Evolutionary conservation across 2,888 invertebrate species (phyloP), one percentile per base, ranked within the genome.

Genomic region (Steinernema carpocapsae): DNA sequence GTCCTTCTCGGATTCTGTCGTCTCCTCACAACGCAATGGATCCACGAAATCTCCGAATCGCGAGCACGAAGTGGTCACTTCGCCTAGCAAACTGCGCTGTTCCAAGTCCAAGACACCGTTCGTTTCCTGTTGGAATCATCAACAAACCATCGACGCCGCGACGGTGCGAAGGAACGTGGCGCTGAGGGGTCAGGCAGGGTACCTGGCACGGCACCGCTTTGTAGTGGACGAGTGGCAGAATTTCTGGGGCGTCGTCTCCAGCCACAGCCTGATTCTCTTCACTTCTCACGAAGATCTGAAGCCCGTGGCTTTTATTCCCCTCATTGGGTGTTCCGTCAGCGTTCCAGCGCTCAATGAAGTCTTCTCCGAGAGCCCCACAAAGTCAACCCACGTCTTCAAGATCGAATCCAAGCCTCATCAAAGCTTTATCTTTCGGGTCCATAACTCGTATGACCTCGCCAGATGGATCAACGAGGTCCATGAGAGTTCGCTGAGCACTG

Each of bases 401-500:
- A 17, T 64, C 26, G 26, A 64, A 12, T 12, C 17, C 64, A 32
- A 17, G 17, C 3, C 17, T 32, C 64, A 64, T 4, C 52, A 52
- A 24, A 64, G 37, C 32, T 64, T 64, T 3, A 37, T 64, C 32
- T 64, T 64, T 32, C 64, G 64, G 12, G 64, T 64, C 12, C 29
- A 64, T 4, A 64, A 26, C 64, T 29, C 29, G 6, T 32, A 32
- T 32, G 64, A 64, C 14, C 64, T 64, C 29, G 32, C 32, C 32
- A 64, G 64, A 17, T 64, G 64, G 64, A 64, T 64, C 14, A 64
- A 22, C 32, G 64, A 64, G 19, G 29, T 64, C 3, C 64, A 32
- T 17, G 64, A 64, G 32, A 32, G 37, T 17, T 64, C 64, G 12
- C 64, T 64, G 7, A 26, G n/a, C 32, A 26, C 32, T 37, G 17